Conservation (phyloP, 2,888 invertebrate genomes). For the Thymelicus lineola region DNA sequence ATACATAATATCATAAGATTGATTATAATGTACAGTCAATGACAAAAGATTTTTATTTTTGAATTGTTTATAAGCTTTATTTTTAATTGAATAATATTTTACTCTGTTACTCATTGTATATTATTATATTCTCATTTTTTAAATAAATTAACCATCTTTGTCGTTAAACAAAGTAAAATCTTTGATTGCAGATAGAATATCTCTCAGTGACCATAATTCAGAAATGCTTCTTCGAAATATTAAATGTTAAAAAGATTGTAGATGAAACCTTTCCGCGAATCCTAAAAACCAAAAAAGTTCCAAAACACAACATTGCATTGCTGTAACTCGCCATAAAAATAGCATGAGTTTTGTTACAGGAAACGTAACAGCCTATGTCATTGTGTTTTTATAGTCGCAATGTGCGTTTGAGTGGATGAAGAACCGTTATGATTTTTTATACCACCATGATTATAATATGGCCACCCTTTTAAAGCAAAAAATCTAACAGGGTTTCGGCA, state of each 20-base stretch:
- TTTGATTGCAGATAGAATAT: neutral
- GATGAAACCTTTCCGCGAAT: constrained; percentile 10
- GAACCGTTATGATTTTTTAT: constrained; percentile 79
- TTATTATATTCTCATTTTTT: no score
- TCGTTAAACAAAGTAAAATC: no score
- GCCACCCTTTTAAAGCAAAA: constrained; percentile 76
- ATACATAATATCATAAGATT: no score
- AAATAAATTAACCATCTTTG: no score
- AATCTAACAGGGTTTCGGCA: constrained; percentile 64
- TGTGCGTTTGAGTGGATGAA: constrained; percentile 74
- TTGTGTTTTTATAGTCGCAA: constrained; percentile 77
- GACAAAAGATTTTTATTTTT: no score
- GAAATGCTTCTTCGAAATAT: neutral
- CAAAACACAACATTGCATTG: constrained; percentile 22
- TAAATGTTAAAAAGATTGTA: neutral
- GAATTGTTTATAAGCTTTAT: no score
- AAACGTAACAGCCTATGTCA: constrained; percentile 77
- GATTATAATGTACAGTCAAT: no score
- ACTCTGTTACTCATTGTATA: no score
- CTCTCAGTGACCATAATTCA: neutral
- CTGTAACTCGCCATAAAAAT: constrained; percentile 45
- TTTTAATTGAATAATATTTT: no score
- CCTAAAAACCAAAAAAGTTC: constrained; percentile 18
- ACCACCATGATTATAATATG: constrained; percentile 63
- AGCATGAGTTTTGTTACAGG: constrained; percentile 66